Percentiles rank a stretch among this genome's conserved stretches.
These are phyloP conservation scores for Ochropleura leucogaster DNA, from an alignment of 2,888 invertebrate species.

Conservation along the genomic window DNA sequence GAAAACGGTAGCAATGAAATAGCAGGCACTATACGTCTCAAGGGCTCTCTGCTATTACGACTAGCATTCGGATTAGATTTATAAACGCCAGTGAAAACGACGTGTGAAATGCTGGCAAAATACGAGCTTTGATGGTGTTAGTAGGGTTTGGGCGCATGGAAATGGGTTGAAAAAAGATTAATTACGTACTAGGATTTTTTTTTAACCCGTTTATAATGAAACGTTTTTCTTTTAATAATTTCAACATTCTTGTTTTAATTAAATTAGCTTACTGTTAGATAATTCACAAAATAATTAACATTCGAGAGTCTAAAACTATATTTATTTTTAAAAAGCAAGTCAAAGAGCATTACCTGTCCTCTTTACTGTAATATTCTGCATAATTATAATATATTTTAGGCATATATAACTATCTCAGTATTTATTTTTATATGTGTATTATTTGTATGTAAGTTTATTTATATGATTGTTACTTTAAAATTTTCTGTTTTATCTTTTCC, in stretches of 20 bases:
- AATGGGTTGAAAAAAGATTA: not conserved
- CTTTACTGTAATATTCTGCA: too few relatives aligned
- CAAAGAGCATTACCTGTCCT: too few relatives aligned
- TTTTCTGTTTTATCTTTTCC: too few relatives aligned
- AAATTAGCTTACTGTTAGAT: too few relatives aligned
- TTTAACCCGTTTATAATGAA: not conserved
- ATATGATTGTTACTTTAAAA: too few relatives aligned
- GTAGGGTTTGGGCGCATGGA: not conserved
- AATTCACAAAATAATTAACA: too few relatives aligned
- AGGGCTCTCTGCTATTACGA: slow-evolving; percentile 69
- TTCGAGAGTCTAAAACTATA: too few relatives aligned
- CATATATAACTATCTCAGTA: too few relatives aligned
- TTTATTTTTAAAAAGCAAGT: too few relatives aligned
- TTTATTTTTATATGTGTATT: too few relatives aligned
- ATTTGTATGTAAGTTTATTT: too few relatives aligned
- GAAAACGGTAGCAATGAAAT: slow-evolving; percentile 53
- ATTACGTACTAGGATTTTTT: not conserved
- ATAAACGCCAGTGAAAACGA: slow-evolving; percentile 65
- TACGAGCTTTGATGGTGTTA: slow-evolving; percentile 31
- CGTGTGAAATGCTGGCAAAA: slow-evolving; percentile 50
- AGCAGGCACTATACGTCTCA: slow-evolving; percentile 61
- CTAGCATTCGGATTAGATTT: slow-evolving; percentile 73
- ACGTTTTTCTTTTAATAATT: not conserved
- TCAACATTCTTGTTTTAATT: not conserved
- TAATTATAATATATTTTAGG: too few relatives aligned